Percentiles rank a stretch among this genome's conserved stretches.
phyloP scores from a whole-genome alignment of 2,888 invertebrate species.

The Alviniconcha strummeri region DNA sequence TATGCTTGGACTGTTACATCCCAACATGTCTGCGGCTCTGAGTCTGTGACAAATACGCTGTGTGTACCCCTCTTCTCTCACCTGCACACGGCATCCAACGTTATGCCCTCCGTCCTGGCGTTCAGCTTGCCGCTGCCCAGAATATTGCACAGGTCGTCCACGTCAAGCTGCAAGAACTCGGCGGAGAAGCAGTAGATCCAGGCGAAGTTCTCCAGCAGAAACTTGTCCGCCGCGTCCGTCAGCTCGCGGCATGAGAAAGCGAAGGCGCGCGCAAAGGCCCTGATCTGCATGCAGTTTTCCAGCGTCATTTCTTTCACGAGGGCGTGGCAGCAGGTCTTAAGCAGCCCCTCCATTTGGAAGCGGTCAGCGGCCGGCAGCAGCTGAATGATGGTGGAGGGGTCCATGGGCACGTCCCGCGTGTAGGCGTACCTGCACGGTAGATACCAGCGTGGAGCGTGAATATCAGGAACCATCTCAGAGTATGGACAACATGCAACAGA shows the following conservation, averaged over 20 bases:
- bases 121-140: slow-evolving; percentile 82
- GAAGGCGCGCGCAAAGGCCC: slow-evolving; percentile 28
- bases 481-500: too few species aligned
- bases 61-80: slow-evolving; percentile 64
- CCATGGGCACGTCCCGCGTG: slow-evolving; percentile 82
- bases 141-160: slow-evolving; percentile 48
- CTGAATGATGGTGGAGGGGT: slow-evolving; percentile 81
- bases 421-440: slow-evolving; percentile 76
- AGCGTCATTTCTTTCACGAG: slow-evolving; percentile 71
- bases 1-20: too few species aligned
- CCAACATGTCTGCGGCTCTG: too few species aligned
- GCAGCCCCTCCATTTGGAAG: slow-evolving; percentile 84
- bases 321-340: slow-evolving; percentile 86
- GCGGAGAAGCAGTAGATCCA: slow-evolving; percentile 54
- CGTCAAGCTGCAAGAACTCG: slow-evolving; percentile 76
- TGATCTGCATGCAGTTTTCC: slow-evolving; percentile 33
- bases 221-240: slow-evolving; percentile 81
- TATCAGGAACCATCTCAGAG: too few species aligned
- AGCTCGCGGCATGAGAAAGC: slow-evolving; percentile 25
- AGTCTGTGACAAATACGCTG: too few species aligned
- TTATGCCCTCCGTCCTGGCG: slow-evolving; percentile 80
- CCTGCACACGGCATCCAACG: slow-evolving; percentile 55
- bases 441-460: too few species aligned
- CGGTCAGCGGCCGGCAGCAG: slow-evolving; percentile 83
- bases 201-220: slow-evolving; percentile 77